Evolutionary conservation across 2,888 invertebrate species (phyloP).

Genomic region (Cantharis lateralis): DNA sequence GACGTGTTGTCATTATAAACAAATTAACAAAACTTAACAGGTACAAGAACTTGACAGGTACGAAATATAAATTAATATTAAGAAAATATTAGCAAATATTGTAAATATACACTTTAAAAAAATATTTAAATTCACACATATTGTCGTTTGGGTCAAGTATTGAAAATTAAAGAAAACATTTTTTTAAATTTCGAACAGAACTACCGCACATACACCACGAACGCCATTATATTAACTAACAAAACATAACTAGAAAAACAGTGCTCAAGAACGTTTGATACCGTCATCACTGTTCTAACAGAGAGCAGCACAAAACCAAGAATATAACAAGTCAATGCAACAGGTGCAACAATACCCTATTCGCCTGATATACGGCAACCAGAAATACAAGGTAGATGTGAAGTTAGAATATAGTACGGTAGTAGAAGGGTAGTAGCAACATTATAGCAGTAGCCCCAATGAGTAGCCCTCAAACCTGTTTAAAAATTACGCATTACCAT

Average conservation of each 20-base stretch:
- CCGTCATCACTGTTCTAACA: background rate
- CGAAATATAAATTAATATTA: conserved; percentile 20
- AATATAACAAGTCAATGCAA: background rate
- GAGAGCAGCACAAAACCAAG: background rate
- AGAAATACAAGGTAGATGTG: background rate
- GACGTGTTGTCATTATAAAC: conserved; percentile 29
- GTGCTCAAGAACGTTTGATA: background rate
- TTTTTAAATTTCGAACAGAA: conserved; percentile 10
- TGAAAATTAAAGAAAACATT: conserved; percentile 11
- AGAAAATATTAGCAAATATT: conserved; percentile 20
- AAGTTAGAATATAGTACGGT: no score
- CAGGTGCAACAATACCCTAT: background rate
- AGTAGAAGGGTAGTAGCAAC: no score
- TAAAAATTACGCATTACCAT: no score
- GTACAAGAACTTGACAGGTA: conserved; percentile 29
- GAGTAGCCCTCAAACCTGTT: no score
- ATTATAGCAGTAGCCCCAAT: no score
- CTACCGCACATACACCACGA: conserved; percentile 2
- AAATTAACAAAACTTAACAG: conserved; percentile 30
- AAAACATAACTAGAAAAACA: background rate
- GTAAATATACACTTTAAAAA: conserved; percentile 3
- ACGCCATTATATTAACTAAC: conserved; percentile 14
- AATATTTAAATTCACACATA: conserved; percentile 18
- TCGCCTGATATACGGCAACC: background rate
- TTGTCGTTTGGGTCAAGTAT: conserved; percentile 5